A percentile compares a stretch with the other conserved stretches of the same genome.
Evolutionary conservation across 2,797 vertebrate genomes (phyloP).

Genomic region (Tenualosa ilisha): DNA sequence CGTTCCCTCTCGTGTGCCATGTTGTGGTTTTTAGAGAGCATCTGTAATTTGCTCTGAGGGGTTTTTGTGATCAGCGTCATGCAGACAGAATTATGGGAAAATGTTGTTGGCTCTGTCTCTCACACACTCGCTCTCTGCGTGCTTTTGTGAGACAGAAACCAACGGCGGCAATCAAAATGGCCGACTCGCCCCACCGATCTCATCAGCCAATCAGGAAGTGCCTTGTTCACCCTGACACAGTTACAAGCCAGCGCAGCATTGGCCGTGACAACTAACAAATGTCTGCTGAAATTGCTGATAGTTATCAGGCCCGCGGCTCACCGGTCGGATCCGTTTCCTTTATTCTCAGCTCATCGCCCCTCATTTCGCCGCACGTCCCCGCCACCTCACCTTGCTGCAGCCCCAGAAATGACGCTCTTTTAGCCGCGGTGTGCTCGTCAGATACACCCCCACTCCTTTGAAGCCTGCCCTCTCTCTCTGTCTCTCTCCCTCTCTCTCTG

Average conservation of each 20-base stretch:
- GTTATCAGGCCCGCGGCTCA: constrained; percentile 63
- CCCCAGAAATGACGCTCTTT: constrained; percentile 36
- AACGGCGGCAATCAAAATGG: constrained; percentile 29
- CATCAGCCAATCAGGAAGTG: constrained; percentile 41
- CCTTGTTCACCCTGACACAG: constrained; percentile 47
- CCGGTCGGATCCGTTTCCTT: constrained; percentile 41
- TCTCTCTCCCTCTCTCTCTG: neutral
- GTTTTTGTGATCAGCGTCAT: neutral
- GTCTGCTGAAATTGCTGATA: constrained; percentile 77
- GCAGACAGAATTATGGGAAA: neutral
- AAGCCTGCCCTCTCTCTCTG: neutral
- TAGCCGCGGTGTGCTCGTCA: neutral
- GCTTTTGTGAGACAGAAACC: constrained; percentile 13
- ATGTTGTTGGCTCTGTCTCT: neutral
- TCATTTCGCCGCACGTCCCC: constrained; percentile 32
- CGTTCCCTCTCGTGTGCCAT: neutral
- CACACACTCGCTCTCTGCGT: neutral
- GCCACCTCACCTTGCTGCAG: constrained; percentile 19
- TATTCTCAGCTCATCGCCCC: constrained; percentile 43
- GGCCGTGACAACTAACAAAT: constrained; percentile 71
- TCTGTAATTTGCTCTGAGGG: neutral
- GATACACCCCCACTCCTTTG: constrained; percentile 31
- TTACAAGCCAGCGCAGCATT: constrained; percentile 62
- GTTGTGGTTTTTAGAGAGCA: constrained; percentile 10
- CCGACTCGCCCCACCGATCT: constrained; percentile 6